A percentile compares a stretch with the other conserved stretches of the same genome.
Evolutionary conservation across 2,113 vertebrate species (phyloP).

Genomic region (Caloenas nicobarica): DNA sequence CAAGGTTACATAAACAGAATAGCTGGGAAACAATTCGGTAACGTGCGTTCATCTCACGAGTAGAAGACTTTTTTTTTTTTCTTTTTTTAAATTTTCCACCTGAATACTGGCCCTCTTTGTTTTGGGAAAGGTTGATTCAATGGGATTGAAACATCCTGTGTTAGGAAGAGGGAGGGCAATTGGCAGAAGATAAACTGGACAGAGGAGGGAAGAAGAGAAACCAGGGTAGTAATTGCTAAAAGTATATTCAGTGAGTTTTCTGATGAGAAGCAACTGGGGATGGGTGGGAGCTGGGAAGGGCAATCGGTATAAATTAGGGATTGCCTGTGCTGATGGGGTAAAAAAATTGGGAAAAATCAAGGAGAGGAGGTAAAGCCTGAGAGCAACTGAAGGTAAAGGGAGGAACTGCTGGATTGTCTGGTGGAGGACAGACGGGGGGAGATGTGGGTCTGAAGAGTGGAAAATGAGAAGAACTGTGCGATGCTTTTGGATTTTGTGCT

Average conservation of each 20-base stretch:
- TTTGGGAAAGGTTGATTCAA: neutral
- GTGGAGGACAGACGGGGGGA: neutral
- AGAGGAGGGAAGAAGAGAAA: neutral
- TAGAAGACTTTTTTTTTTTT: neutral
- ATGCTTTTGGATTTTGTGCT: neutral
- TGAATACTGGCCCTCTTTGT: neutral
- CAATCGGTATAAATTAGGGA: neutral
- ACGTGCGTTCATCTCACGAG: neutral
- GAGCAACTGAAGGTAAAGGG: neutral
- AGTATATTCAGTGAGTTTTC: neutral
- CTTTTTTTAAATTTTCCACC: neutral
- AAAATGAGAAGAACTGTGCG: neutral
- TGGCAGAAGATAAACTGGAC: neutral
- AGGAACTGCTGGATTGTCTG: neutral
- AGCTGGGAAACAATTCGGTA: neutral
- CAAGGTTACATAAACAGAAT: constrained; percentile 46
- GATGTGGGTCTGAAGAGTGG: neutral
- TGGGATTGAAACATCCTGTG: neutral
- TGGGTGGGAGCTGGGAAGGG: neutral
- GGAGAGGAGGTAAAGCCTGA: neutral
- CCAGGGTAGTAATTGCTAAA: neutral
- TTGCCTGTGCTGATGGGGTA: neutral
- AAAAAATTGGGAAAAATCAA: neutral
- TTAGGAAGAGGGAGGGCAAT: neutral
- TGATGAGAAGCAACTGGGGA: neutral